Base-by-base conservation (phyloP, 2,888 invertebrate genomes). In the Caradrina kadenii region DNA sequence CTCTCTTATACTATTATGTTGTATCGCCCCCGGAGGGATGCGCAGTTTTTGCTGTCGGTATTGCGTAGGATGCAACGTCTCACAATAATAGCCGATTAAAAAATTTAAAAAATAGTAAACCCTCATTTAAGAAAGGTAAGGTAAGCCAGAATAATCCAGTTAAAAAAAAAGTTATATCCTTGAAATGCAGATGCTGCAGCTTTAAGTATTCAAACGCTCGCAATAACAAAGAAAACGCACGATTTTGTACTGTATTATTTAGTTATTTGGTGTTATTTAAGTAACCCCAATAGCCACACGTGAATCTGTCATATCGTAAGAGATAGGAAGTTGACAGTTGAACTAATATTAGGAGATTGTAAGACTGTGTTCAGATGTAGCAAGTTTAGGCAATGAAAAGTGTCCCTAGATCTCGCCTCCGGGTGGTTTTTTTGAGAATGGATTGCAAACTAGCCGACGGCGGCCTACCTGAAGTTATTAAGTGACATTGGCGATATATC, bases 341-440 rank as follows among this genome's bases (percentile, higher is more conserved):
- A 68, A 63, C 66, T 79, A 79, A 75, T 81, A 78, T 85, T 82
- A 62, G 83, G 83, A 86, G 81, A 81, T 79, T 74, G 69, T 75
- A 63, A 62, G 48, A 22, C 55, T 11, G 66, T 48, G 58, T 60
- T 60, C 56, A 80, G 35, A 74, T 17, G 22, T 0, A 10, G 26
- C 11, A 49, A 42, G 21, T 42, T 39, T 42, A 21, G 6, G 5
- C 42, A 56, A 45, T 13, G 1, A 6, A 55, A 31, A 6, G 6
- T 15, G 45, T 17, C 15, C 15, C n/a, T n/a, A n/a, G n/a, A n/a
- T n/a, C 35, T 35, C 35, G 8, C 10, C 10, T 7, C 10, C 2
- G 5, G 10, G 8, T 35, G 1, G 10, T 35, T 35, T 35, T 35
- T 35, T 1, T 35, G 35, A 1, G 10, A 35, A 2, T 35, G 35